Evolutionary conservation across 30 jellyfish, hydroid and myxozoan species (phyloP).

Genomic region (Mastigias papua): DNA sequence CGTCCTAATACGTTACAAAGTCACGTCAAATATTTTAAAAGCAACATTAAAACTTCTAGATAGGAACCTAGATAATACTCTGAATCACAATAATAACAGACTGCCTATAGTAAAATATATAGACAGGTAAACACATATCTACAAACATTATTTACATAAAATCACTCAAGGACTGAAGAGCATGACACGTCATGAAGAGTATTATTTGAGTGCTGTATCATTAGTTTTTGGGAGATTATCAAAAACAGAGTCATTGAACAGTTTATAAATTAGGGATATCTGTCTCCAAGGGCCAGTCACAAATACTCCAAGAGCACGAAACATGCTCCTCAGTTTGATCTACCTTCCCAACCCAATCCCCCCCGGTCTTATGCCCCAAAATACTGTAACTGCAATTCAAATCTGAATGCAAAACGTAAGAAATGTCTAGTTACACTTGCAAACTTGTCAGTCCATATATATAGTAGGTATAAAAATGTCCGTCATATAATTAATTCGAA

Average conservation of each 20-base stretch:
- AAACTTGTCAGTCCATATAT: not conserved
- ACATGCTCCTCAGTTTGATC: no score
- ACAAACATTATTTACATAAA: slow-evolving; percentile 57
- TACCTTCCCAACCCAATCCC: slow-evolving; percentile 10
- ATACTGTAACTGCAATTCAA: not conserved
- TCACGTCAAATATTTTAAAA: not conserved
- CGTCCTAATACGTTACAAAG: not conserved
- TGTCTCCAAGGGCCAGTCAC: no score
- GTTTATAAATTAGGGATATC: no score
- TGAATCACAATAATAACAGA: slow-evolving; percentile 36
- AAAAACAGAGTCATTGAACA: no score
- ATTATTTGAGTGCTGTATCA: no score
- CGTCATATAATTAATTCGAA: not conserved
- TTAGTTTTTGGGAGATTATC: no score
- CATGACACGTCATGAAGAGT: no score
- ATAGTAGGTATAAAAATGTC: not conserved
- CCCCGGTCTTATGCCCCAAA: slow-evolving; percentile 27
- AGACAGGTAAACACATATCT: slow-evolving; percentile 71
- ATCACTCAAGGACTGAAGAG: slow-evolving; percentile 1
- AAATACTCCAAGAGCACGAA: no score
- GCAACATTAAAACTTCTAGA: not conserved
- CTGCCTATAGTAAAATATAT: slow-evolving; percentile 60
- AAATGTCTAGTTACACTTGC: not conserved
- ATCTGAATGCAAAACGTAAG: not conserved
- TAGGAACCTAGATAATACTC: slow-evolving; percentile 1